Percentiles rank a stretch among this genome's conserved stretches.
Evolutionary conservation across 1,140 invertebrate species (phyloP).

Genomic region (Dreissena rostriformis): DNA sequence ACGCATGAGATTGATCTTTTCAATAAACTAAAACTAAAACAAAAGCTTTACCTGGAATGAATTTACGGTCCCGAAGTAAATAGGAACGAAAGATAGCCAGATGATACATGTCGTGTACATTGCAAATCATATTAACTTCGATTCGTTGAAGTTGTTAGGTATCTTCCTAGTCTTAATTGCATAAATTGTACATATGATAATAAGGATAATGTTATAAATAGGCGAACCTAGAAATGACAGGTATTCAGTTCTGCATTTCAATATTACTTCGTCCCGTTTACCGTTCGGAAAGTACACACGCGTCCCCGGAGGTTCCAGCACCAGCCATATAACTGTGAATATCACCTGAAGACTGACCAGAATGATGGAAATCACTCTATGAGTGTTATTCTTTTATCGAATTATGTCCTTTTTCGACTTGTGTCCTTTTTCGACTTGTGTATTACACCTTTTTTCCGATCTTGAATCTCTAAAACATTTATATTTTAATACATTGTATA

Average conservation of each 20-base stretch:
- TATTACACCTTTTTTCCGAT: too few species aligned
- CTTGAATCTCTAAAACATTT: too few species aligned
- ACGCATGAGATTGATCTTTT: too few species aligned
- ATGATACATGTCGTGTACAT: constrained; percentile 95
- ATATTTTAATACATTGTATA: too few species aligned
- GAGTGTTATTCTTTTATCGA: too few species aligned
- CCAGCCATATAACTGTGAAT: constrained; percentile 83
- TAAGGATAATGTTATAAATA: constrained; percentile 89
- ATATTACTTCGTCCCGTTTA: constrained; percentile 81
- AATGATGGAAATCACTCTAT: constrained; percentile 93
- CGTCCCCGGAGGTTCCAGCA: constrained; percentile 86
- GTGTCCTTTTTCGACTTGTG: too few species aligned
- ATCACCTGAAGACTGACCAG: constrained; percentile 84
- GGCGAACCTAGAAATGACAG: constrained; percentile 88
- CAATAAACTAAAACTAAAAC: too few species aligned
- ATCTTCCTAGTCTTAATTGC: constrained; percentile 93
- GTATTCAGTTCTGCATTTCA: constrained; percentile 88
- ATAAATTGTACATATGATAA: constrained; percentile 88
- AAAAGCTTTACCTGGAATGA: constrained; percentile 40
- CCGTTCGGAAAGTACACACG: constrained; percentile 84
- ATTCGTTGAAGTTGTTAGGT: constrained; percentile 97
- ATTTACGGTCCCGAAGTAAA: constrained; percentile 85
- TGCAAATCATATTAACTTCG: constrained; percentile 96
- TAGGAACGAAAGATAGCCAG: constrained; percentile 89
- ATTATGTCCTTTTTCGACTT: too few species aligned